Percentiles rank a stretch among this genome's conserved stretches.
phyloP scores from a whole-genome alignment of 2,797 vertebrate genomes.

The Psittacula derbiana region DNA sequence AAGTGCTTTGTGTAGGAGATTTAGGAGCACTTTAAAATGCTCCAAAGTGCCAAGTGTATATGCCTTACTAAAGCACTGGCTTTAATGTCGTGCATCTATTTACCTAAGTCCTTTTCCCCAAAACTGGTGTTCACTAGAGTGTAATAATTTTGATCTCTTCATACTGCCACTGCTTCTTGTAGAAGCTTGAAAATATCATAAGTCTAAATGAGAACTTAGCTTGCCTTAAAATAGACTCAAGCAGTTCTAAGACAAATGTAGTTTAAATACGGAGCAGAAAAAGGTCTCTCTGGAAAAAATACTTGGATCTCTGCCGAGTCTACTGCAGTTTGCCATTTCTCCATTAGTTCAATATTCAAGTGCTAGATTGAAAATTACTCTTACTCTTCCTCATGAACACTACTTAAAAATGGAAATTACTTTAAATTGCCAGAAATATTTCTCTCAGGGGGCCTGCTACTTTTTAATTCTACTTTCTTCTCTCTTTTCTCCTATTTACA shows the following conservation, averaged over 20 bases:
- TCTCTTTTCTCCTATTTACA: background rate
- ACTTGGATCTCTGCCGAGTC: background rate
- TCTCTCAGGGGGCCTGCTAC: background rate
- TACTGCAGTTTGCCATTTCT: background rate
- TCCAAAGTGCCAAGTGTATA: background rate
- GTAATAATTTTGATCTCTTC: conserved; percentile 7
- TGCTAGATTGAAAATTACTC: background rate
- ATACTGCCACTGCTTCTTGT: background rate
- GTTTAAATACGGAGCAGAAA: conserved; percentile 13
- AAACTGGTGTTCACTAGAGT: background rate
- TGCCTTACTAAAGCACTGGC: background rate
- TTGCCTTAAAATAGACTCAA: conserved; percentile 45
- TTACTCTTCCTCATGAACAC: conserved; percentile 4
- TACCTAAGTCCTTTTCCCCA: background rate
- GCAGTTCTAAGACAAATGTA: conserved; percentile 8
- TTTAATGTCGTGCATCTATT: background rate
- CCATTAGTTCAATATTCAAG: conserved; percentile 11
- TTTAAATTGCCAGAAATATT: conserved; percentile 26
- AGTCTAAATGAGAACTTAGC: conserved; percentile 35
- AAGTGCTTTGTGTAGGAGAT: background rate
- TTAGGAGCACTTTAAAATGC: background rate
- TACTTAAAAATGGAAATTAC: conserved; percentile 44
- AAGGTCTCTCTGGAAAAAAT: conserved; percentile 18
- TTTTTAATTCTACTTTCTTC: background rate
- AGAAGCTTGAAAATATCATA: conserved; percentile 38